Conservation (phyloP, 2,113 vertebrate species). For the Phrynosoma platyrhinos region DNA sequence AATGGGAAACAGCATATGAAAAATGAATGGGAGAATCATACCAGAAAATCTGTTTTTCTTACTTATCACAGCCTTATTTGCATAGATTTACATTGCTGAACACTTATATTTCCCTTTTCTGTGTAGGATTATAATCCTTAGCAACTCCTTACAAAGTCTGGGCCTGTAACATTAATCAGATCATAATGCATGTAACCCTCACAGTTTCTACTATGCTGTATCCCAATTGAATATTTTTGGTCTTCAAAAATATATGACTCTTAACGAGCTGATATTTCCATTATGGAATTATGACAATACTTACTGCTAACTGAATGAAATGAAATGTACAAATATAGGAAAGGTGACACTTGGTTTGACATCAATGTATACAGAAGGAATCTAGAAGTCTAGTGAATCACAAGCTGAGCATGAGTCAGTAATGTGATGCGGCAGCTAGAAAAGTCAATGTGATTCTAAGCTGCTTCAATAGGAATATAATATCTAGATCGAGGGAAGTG, state of each 20-base stretch:
- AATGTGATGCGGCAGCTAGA: too few relatives aligned
- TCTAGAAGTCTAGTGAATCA: too few relatives aligned
- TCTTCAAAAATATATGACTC: background rate
- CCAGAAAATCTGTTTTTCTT: slow-evolving; percentile 58
- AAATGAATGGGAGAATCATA: slow-evolving; percentile 39
- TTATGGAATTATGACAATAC: too few relatives aligned
- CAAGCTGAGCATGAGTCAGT: too few relatives aligned
- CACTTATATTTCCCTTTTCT: slow-evolving; percentile 46
- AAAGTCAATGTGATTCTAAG: too few relatives aligned
- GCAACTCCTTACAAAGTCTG: slow-evolving; percentile 6
- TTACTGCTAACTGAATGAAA: too few relatives aligned
- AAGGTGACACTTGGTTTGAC: too few relatives aligned
- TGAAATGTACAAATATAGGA: too few relatives aligned
- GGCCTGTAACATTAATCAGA: background rate
- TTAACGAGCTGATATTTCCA: too few relatives aligned
- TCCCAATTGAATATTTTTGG: background rate
- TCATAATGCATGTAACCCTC: background rate
- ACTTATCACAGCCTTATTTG: slow-evolving; percentile 52
- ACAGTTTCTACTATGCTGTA: background rate
- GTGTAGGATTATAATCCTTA: slow-evolving; percentile 30
- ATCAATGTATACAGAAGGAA: too few relatives aligned
- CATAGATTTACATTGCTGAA: background rate
- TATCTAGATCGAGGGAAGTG: too few relatives aligned
- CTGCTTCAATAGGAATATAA: too few relatives aligned
- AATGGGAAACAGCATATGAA: slow-evolving; percentile 37